Evolutionary conservation across 2,797 vertebrate species (phyloP), one percentile per base, ranked within the genome.

Genomic region (Aotus griseimembra): DNA sequence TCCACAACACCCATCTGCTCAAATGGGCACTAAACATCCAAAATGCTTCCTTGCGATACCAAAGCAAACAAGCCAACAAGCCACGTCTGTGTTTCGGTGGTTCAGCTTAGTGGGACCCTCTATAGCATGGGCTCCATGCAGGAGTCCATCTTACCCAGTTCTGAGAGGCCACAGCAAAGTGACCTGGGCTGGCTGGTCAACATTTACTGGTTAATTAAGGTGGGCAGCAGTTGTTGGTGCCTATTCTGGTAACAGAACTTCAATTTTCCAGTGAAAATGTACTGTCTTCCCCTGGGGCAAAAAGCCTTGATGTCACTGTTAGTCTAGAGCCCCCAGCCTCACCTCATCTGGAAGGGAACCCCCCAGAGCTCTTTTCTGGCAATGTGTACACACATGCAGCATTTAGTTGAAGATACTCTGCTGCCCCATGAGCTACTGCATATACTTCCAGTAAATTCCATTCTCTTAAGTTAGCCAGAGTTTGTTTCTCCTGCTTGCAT

Each of bases 261-360:
- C 20, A 4, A 70, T 57, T 52, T 58, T 46, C 80, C 50, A 75
- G 0, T 11, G 20, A 81, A 75, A 57, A 93, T 10, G 3, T 5
- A 13, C 36, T 46, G 1, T 36, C 41, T 19, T 13, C 13, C n/a
- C 46, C 28, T 0, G 1, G 0, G 0, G 4, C 5, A 4, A 80
- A 50, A 87, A 73, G 50, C 19, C 41, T 50, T 77, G n/a, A 6
- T 1, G 7, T 14, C 70, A 26, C 39, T 39, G 12, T 77, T 52
- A n/a, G 14, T 10, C 77, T 55, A 52, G 72, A 72, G 15, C 28
- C 48, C 61, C 61, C 10, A 22, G 30, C 1, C 24, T 28, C 19
- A 4, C 55, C 33, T 7, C 36, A 6, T 30, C 36, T n/a, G 30
- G 22, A 84, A 14, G 30, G 2, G 22, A 50, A 33, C 30, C 33